phyloP scores from a whole-genome alignment of 2,113 vertebrate genomes.

The Cyprinodon tularosa region DNA sequence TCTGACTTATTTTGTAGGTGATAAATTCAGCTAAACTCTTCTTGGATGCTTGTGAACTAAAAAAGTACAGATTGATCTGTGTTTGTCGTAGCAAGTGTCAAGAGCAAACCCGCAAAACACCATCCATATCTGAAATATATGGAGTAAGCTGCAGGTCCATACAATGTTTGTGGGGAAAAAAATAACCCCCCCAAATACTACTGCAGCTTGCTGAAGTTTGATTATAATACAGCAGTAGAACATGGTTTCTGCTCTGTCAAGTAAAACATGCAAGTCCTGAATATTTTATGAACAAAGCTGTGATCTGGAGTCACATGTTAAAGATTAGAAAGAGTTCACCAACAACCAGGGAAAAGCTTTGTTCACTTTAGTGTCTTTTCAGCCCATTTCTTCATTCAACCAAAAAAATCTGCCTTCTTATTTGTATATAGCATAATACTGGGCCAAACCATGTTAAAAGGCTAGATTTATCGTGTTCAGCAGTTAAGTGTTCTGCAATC shows the following conservation, averaged over 20 bases:
- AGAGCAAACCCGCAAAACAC: not conserved
- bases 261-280: constrained; percentile 25
- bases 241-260: not conserved
- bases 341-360: not conserved
- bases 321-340: constrained; percentile 58
- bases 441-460: not conserved
- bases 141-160: not conserved
- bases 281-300: constrained; percentile 40
- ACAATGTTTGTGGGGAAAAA: not conserved
- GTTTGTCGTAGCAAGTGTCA: constrained; percentile 34
- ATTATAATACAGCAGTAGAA: not conserved
- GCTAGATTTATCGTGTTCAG: constrained; percentile 36
- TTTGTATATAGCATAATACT: not conserved
- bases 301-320: constrained; percentile 67
- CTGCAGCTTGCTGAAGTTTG: not conserved
- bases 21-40: not conserved
- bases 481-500: constrained; percentile 64
- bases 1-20: not conserved
- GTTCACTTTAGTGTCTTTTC: not conserved
- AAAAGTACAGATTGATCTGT: constrained; percentile 17
- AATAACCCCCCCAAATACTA: not conserved
- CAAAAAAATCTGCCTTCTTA: not conserved
- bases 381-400: not conserved
- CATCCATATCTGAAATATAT: not conserved
- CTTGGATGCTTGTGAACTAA: constrained; percentile 9